A percentile compares a stretch with the other conserved stretches of the same genome.
phyloP scores from a whole-genome alignment of 2,113 vertebrate genomes.

The Miniopterus natalensis region DNA sequence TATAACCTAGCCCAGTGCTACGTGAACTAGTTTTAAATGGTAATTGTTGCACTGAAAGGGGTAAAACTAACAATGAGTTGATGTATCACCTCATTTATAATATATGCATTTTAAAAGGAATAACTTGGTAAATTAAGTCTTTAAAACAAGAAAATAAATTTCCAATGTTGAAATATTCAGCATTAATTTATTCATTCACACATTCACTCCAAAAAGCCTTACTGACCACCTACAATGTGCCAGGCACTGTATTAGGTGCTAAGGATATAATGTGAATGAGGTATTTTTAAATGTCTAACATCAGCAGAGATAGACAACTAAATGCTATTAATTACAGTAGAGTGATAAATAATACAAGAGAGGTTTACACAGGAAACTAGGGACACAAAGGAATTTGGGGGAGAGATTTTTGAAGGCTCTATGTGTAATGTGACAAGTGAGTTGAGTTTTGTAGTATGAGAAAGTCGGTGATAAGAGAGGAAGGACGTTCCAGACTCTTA shows the following conservation, averaged over 20 bases:
- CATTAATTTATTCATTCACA: conserved; percentile 1
- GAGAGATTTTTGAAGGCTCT: not conserved
- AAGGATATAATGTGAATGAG: not conserved
- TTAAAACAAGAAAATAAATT: conserved; percentile 39
- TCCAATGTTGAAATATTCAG: not conserved
- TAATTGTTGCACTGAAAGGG: not conserved
- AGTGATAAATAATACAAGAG: not conserved
- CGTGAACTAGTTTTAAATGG: not conserved
- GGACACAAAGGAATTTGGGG: not conserved
- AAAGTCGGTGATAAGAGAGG: not conserved
- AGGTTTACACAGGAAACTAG: not conserved
- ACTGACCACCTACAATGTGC: not conserved
- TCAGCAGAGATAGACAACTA: not conserved
- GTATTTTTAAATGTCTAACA: not conserved
- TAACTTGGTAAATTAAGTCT: conserved; percentile 31
- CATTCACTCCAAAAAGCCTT: not conserved
- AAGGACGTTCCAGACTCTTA: not conserved
- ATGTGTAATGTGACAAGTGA: not conserved
- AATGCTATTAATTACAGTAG: not conserved
- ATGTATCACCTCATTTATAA: not conserved
- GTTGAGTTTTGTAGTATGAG: not conserved
- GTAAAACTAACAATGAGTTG: conserved; percentile 38
- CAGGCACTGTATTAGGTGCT: not conserved
- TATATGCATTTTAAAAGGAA: not conserved
- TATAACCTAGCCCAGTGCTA: not conserved